Evolutionary conservation across 2,888 invertebrate species (phyloP).

Genomic region (Tribolium freemani): DNA sequence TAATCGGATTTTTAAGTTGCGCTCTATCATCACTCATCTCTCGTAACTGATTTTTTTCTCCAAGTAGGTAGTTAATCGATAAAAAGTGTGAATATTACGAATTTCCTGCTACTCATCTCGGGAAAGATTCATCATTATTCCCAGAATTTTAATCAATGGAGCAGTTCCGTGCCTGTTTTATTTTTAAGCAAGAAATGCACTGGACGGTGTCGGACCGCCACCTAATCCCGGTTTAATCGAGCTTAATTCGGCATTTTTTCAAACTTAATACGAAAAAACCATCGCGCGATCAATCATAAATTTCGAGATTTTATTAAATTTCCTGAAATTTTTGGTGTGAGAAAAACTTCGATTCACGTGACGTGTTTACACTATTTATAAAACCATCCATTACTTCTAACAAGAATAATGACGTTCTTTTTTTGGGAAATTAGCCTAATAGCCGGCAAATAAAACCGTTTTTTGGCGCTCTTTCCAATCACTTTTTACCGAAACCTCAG

Average conservation of each 20-base stretch:
- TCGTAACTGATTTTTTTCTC: slow-evolving; percentile 30
- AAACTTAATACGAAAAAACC: neutral
- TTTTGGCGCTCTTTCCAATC: slow-evolving; percentile 15
- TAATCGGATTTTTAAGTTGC: slow-evolving; percentile 32
- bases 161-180: slow-evolving; percentile 15
- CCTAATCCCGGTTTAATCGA: neutral
- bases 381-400: slow-evolving; percentile 28
- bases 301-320: neutral
- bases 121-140: slow-evolving; percentile 52
- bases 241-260: neutral
- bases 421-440: slow-evolving; percentile 13
- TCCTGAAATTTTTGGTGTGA: neutral
- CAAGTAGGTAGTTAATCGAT: slow-evolving; percentile 40
- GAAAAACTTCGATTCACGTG: slow-evolving; percentile 7
- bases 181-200: slow-evolving; percentile 30
- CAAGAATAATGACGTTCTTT: slow-evolving; percentile 19
- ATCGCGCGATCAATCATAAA: neutral
- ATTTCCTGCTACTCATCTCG: slow-evolving; percentile 44
- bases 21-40: slow-evolving; percentile 31
- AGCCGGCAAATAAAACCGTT: slow-evolving; percentile 14
- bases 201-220: slow-evolving; percentile 21
- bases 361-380: slow-evolving; percentile 26
- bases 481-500: neutral
- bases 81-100: slow-evolving; percentile 45
- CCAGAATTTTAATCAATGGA: slow-evolving; percentile 55